These are phyloP conservation scores for Amphiura filiformis DNA, from an alignment of 35 echinoderm and acorn worm genomes.

Conservation along the genomic window DNA sequence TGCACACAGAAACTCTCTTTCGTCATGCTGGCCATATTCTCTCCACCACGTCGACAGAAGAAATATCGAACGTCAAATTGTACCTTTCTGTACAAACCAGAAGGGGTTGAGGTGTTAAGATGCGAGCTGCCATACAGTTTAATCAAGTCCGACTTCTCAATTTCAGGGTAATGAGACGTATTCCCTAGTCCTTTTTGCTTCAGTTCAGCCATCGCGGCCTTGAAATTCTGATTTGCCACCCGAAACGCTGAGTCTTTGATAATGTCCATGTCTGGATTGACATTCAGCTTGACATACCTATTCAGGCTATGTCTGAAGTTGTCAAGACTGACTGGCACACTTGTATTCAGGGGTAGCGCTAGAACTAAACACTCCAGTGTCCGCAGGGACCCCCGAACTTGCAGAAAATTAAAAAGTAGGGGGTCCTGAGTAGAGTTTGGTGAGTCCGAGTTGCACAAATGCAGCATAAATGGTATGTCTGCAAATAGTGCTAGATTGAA, in stretches of 20 bases:
- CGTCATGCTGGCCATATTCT: not conserved
- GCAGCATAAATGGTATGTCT: too few species aligned
- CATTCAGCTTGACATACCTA: not conserved
- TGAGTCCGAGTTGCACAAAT: too few species aligned
- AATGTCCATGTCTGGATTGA: not conserved
- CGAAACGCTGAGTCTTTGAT: not conserved
- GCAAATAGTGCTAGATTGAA: too few species aligned
- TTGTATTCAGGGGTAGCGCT: too few species aligned
- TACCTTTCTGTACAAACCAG: not conserved
- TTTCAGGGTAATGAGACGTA: not conserved
- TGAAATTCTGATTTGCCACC: not conserved
- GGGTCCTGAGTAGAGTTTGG: too few species aligned
- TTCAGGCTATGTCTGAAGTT: not conserved
- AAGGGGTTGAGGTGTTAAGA: not conserved
- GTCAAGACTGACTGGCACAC: not conserved
- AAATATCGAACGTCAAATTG: not conserved
- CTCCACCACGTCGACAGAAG: not conserved
- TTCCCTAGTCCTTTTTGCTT: not conserved
- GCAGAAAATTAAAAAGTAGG: too few species aligned
- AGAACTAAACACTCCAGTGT: too few species aligned
- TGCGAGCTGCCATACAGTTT: not conserved
- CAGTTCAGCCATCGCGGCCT: not conserved
- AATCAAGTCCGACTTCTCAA: not conserved
- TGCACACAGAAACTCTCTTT: not conserved
- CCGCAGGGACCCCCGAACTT: too few species aligned